Evolutionary conservation across 2,113 vertebrate species (phyloP).

Genomic region (Nannospalax galili): DNA sequence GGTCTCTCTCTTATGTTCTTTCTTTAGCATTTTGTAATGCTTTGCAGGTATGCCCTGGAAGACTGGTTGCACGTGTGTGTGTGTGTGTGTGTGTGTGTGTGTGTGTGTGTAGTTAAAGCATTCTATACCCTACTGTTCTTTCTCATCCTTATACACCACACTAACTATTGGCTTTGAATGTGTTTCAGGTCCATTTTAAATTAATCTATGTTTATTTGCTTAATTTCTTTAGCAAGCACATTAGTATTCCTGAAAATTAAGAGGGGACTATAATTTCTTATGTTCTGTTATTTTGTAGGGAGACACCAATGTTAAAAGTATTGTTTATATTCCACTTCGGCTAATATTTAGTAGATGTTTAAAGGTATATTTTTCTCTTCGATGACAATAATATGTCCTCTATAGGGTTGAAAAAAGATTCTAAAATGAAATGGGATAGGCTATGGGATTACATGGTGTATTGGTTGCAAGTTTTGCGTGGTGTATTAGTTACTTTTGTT

Average conservation of each 20-base stretch:
- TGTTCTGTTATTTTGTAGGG: neutral
- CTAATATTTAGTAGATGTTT: neutral
- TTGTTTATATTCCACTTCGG: neutral
- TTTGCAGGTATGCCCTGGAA: neutral
- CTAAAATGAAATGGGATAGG: neutral
- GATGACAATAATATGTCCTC: neutral
- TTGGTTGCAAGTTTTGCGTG: neutral
- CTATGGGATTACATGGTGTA: neutral
- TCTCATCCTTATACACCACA: neutral
- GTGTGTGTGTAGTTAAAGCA: neutral
- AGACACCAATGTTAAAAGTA: neutral
- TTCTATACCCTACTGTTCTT: neutral
- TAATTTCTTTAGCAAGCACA: neutral
- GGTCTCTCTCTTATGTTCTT: neutral
- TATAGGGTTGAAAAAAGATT: neutral
- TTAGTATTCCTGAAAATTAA: neutral
- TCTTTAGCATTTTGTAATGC: neutral
- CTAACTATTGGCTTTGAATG: neutral
- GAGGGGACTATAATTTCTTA: neutral
- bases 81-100: neutral
- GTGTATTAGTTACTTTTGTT: neutral
- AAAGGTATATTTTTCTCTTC: neutral
- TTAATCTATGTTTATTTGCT: neutral
- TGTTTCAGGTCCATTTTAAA: slow-evolving; percentile 16
- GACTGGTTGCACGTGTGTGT: neutral